These are phyloP conservation scores for Micrasema minimum DNA, from an alignment of 1,140 invertebrate species.

Conservation along the genomic window DNA sequence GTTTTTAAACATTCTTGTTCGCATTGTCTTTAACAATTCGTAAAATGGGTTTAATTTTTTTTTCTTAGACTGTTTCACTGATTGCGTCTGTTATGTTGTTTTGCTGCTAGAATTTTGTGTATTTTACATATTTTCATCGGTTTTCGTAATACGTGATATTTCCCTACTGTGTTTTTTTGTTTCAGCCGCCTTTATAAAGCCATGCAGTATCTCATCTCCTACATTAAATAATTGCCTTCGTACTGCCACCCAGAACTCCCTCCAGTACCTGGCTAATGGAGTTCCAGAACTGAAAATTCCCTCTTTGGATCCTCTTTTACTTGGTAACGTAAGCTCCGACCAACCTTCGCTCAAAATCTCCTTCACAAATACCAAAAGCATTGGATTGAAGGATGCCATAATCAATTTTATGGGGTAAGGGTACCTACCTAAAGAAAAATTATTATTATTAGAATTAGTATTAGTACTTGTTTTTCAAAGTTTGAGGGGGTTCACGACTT, in stretches of 20 bases:
- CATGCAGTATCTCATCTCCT: constrained; percentile 42
- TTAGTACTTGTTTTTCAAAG: too few species aligned
- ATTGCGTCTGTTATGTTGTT: too few species aligned
- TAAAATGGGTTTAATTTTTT: too few species aligned
- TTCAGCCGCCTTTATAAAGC: constrained; percentile 46
- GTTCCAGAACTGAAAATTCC: constrained; percentile 41
- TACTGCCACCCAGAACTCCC: constrained; percentile 27
- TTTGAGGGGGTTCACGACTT: too few species aligned
- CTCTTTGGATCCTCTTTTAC: constrained; percentile 39
- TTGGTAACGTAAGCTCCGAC: constrained; percentile 37
- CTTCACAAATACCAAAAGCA: constrained; percentile 32
- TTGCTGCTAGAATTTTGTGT: too few species aligned
- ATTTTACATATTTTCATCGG: neutral
- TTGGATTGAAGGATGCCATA: constrained; percentile 38
- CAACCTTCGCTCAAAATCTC: constrained; percentile 42
- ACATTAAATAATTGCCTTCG: constrained; percentile 34
- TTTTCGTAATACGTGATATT: too few species aligned
- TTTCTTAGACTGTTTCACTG: too few species aligned
- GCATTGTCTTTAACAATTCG: too few species aligned
- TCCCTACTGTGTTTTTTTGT: too few species aligned
- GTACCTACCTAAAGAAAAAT: too few species aligned
- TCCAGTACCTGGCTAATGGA: constrained; percentile 35
- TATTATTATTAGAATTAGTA: too few species aligned
- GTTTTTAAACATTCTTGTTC: too few species aligned
- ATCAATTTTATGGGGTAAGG: constrained; percentile 47